Percentiles rank a stretch among this genome's conserved stretches.
These are phyloP conservation scores for Laspeyria flexula DNA, from an alignment of 2,888 invertebrate species.

Conservation along the genomic window DNA sequence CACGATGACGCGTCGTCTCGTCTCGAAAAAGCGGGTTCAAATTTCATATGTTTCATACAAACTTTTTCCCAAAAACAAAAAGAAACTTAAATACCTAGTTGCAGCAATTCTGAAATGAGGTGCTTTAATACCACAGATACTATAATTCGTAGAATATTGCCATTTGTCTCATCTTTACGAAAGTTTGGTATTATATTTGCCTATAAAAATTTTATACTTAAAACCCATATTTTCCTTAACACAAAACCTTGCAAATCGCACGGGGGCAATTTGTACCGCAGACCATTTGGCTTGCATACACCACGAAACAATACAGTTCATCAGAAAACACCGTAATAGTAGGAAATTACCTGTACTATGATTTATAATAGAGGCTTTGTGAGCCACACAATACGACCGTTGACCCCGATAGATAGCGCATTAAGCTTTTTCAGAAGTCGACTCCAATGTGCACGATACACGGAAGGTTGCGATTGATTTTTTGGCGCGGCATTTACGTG, in stretches of 20 bases:
- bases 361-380: conserved; percentile 70
- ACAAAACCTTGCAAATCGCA: conserved; percentile 31
- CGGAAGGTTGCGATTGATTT: conserved; percentile 39
- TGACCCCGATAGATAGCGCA: conserved; percentile 71
- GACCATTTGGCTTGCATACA: conserved; percentile 49
- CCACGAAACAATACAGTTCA: conserved; percentile 68
- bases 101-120: no score
- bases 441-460: conserved; percentile 31
- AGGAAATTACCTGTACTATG: conserved; percentile 77
- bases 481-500: conserved; percentile 11
- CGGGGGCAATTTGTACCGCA: conserved; percentile 37
- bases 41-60: no score
- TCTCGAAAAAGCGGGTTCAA: no score
- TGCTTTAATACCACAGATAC: no score
- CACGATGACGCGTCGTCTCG: no score
- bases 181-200: no score
- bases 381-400: conserved; percentile 56
- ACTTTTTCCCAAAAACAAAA: no score
- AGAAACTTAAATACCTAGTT: no score
- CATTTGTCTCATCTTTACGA: no score
- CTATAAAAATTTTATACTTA: no score
- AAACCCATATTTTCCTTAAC: background rate
- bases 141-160: no score
- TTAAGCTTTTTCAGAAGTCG: conserved; percentile 59
- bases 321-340: conserved; percentile 70